Percentiles rank a stretch among this genome's conserved stretches.
Evolutionary conservation across 2,113 vertebrate genomes (phyloP).

Genomic region (Austrofundulus limnaeus): DNA sequence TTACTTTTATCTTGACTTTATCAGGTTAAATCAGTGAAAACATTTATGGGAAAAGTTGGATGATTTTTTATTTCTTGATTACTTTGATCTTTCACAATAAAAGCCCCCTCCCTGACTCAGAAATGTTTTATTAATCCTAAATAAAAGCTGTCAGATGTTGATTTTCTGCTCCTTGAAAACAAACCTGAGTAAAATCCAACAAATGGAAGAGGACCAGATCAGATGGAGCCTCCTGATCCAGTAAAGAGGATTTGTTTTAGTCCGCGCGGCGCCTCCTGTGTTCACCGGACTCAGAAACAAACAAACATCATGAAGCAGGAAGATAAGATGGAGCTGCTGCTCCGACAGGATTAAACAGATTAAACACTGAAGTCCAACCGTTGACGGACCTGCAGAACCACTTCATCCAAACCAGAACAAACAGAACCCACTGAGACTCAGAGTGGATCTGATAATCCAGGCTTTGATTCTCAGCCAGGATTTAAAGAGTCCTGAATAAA

Average conservation of each 20-base stretch:
- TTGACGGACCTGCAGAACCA: conserved; percentile 6
- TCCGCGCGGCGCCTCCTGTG: conserved; percentile 28
- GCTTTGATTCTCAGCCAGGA: too few species aligned
- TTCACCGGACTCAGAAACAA: conserved; percentile 39
- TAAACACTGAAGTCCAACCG: conserved; percentile 58
- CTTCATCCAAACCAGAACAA: conserved; percentile 1
- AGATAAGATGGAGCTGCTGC: conserved; percentile 49
- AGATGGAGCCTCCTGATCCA: conserved; percentile 50
- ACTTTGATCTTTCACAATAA: too few species aligned
- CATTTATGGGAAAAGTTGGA: too few species aligned
- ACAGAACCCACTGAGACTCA: background rate
- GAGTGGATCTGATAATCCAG: too few species aligned
- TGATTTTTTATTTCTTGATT: too few species aligned
- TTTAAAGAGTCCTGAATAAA: too few species aligned
- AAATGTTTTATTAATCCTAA: background rate
- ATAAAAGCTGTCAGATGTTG: background rate
- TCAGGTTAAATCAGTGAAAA: too few species aligned
- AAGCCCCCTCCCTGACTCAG: too few species aligned
- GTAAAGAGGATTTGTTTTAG: conserved; percentile 62
- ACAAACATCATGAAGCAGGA: conserved; percentile 60
- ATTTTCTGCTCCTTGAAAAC: conserved; percentile 42
- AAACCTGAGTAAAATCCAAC: conserved; percentile 49
- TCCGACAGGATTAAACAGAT: conserved; percentile 56
- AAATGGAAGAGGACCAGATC: conserved; percentile 46
- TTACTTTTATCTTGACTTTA: too few species aligned